Percentiles rank a stretch among this genome's conserved stretches.
These are phyloP conservation scores for Rhea pennata DNA, from an alignment of 2,113 vertebrate species.

Conservation along the genomic window DNA sequence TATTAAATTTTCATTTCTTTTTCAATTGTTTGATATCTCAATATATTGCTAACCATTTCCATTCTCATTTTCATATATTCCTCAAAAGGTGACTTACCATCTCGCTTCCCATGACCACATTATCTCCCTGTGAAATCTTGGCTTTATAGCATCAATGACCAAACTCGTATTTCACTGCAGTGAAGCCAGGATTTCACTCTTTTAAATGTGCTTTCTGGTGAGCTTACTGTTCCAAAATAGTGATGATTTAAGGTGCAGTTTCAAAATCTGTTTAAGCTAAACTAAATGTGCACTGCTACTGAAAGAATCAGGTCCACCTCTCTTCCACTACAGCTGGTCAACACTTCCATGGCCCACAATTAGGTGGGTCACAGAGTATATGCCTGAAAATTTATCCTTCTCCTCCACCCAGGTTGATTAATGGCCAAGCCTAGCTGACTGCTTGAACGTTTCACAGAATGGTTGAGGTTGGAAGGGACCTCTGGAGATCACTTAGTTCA, in stretches of 20 bases:
- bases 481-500: no score
- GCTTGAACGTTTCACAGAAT: no score
- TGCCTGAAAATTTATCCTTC: not conserved
- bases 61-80: not conserved
- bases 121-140: not conserved
- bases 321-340: not conserved
- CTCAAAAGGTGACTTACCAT: slow-evolving; percentile 5
- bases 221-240: not conserved
- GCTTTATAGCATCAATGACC: not conserved
- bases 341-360: not conserved
- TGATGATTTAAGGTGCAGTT: not conserved
- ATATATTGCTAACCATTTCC: not conserved
- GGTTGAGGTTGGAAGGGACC: no score
- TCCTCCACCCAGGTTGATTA: not conserved
- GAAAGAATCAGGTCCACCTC: not conserved
- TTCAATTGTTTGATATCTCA: not conserved
- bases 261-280: not conserved
- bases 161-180: not conserved
- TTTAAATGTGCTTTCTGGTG: not conserved
- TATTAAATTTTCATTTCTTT: slow-evolving; percentile 10
- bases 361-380: not conserved
- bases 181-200: not conserved
- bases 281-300: not conserved
- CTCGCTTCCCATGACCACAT: not conserved
- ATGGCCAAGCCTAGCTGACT: not conserved